Evolutionary conservation across 1,140 invertebrate species (phyloP).

Genomic region (Cardiocondyla obscurior): DNA sequence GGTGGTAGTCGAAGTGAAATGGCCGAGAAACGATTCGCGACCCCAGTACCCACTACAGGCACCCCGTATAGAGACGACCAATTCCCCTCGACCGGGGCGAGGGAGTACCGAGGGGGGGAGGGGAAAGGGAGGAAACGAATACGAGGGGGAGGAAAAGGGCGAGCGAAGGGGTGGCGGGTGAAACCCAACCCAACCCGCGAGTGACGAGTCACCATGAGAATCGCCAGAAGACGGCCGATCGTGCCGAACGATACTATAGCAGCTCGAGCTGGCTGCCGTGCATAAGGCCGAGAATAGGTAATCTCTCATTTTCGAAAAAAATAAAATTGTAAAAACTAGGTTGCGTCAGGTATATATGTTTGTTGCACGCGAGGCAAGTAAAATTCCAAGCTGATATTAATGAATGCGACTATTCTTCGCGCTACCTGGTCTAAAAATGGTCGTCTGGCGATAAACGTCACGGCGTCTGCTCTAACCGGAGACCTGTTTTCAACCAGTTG

Average conservation of each 20-base stretch:
- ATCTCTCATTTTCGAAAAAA: too few relatives aligned
- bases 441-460: neutral
- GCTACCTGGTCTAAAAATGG: neutral
- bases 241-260: too few relatives aligned
- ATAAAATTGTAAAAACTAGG: neutral
- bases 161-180: conserved; percentile 25
- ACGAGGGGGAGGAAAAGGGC: neutral
- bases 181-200: conserved; percentile 65
- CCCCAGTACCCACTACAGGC: conserved; percentile 57
- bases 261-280: too few relatives aligned
- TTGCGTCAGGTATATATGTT: neutral
- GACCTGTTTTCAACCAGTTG: neutral
- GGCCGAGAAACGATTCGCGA: conserved; percentile 70
- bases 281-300: too few relatives aligned
- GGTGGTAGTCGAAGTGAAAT: conserved; percentile 61
- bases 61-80: conserved; percentile 57
- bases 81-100: conserved; percentile 13
- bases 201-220: conserved; percentile 62
- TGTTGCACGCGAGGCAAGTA: neutral
- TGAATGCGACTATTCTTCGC: neutral
- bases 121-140: neutral
- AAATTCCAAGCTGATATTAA: neutral
- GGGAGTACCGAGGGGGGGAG: too few relatives aligned
- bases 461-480: neutral
- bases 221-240: too few relatives aligned